These are phyloP conservation scores for Nasonia giraulti DNA, from an alignment of 1,140 invertebrate genomes.

Conservation along the genomic window DNA sequence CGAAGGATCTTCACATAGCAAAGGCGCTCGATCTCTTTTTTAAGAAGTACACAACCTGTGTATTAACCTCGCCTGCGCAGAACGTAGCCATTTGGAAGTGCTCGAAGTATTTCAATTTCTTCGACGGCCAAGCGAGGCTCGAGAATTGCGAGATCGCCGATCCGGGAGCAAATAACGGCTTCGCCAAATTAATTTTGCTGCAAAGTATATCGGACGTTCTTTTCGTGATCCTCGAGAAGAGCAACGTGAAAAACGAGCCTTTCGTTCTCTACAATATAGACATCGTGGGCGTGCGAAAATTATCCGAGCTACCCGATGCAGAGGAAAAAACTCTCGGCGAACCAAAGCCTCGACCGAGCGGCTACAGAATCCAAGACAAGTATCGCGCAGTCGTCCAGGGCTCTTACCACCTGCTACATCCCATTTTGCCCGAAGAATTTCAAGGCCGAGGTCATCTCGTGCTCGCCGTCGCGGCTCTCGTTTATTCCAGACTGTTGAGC, in stretches of 20 bases:
- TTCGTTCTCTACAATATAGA: constrained; percentile 63
- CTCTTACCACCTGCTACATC: constrained; percentile 64
- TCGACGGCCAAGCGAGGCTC: constrained; percentile 66
- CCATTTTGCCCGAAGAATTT: constrained; percentile 56
- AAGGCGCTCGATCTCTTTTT: constrained; percentile 68
- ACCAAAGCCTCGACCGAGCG: constrained; percentile 57
- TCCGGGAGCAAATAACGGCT: constrained; percentile 39
- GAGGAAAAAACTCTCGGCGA: constrained; percentile 46
- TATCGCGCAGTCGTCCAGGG: constrained; percentile 64
- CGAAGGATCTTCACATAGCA: constrained; percentile 61
- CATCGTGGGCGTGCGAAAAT: constrained; percentile 53
- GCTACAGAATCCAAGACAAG: constrained; percentile 60
- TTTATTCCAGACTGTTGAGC: constrained; percentile 66
- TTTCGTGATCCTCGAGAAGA: constrained; percentile 67
- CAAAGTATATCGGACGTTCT: constrained; percentile 59
- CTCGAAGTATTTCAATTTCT: constrained; percentile 61
- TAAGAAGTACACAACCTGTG: constrained; percentile 56
- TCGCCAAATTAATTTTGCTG: constrained; percentile 65
- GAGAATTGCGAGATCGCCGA: constrained; percentile 57
- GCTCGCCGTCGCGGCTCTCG: constrained; percentile 62
- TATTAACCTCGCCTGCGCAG: constrained; percentile 63
- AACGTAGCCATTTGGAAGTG: constrained; percentile 68
- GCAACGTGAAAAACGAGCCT: constrained; percentile 62
- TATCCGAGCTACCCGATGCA: constrained; percentile 22
- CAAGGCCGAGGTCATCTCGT: constrained; percentile 61